Evolutionary conservation across 2,888 invertebrate genomes (phyloP), one percentile per base, ranked within the genome.

Genomic region (Cosmia pyralina): DNA sequence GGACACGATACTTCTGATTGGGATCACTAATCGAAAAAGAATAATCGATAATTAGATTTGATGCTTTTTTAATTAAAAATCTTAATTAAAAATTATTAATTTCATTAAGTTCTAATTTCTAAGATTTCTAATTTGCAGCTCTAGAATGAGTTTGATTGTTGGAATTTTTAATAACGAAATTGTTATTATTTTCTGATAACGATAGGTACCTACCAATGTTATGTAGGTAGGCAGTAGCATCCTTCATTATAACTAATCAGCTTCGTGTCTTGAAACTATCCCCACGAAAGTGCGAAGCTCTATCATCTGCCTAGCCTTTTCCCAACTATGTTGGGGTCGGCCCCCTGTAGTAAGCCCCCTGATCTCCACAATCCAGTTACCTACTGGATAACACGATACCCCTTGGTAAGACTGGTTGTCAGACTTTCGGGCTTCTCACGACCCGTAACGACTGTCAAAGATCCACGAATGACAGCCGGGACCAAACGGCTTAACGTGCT

Each of bases 41-140:
- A 81, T 81, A 81, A 81, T 81, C 85, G 65, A 71, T 82, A 84
- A 81, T 81, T 85, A 82, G 77, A 85, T 81, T 81, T 81, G 70
- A 71, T 71, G 77, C 53, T 70, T 84, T 77, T 81, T 81, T 85
- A 85, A 81, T 85, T 81, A 85, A 85, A 81, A 81, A 82, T 69
- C 71, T 77, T 81, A 85, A 81, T 85, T 81, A 76, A 81, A 81
- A 81, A 81, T 55, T 82, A 81, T 81, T 84, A 71, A 82, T 81
- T 82, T 82, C 71, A 82, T 85, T 81, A 81, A 77, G 77, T 84
- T 77, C 70, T 84, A 84, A 81, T 81, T 84, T 81, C 79, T 69
- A 81, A 38, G 75, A 83, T 67, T 81, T 80, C 58, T 77, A 81
- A 84, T 84, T 81, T 74, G 68, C 81, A 69, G 44, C 52, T 80